phyloP scores from a whole-genome alignment of 2,888 invertebrate genomes.

The Parnassius mnemosyne region DNA sequence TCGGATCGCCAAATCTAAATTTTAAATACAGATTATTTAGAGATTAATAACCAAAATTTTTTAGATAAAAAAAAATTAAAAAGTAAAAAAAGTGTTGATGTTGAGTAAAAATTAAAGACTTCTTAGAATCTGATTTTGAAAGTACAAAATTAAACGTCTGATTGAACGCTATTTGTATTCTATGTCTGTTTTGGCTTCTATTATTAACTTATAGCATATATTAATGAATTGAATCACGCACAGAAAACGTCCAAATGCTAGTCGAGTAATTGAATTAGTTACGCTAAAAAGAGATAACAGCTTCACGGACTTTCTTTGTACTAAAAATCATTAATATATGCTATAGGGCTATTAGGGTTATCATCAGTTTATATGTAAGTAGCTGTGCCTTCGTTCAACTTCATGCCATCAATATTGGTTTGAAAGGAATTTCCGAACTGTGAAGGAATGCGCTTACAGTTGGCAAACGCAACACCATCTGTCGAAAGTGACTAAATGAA shows the following conservation, averaged over 20 bases:
- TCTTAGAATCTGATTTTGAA: constrained; percentile 79
- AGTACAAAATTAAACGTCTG: constrained; percentile 77
- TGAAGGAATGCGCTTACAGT: constrained; percentile 37
- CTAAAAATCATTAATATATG: constrained; percentile 15
- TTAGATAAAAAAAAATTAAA: constrained; percentile 41
- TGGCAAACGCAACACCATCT: constrained; percentile 33
- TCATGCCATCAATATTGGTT: constrained; percentile 54
- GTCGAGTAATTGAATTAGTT: not conserved
- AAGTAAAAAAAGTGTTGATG: constrained; percentile 65
- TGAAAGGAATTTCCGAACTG: constrained; percentile 37
- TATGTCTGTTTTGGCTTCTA: constrained; percentile 76
- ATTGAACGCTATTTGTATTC: constrained; percentile 69
- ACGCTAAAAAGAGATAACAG: not conserved
- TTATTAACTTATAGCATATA: constrained; percentile 36
- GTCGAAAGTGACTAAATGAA: constrained; percentile 32
- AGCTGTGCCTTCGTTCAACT: constrained; percentile 79
- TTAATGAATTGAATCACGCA: not conserved
- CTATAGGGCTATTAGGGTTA: constrained; percentile 36
- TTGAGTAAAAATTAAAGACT: constrained; percentile 76
- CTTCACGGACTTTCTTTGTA: no score
- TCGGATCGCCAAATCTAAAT: constrained; percentile 80
- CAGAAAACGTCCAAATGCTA: no score
- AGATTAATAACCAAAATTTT: constrained; percentile 62
- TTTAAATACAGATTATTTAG: constrained; percentile 77
- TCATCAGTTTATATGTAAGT: constrained; percentile 72